Base-by-base conservation (phyloP, 2,113 vertebrate genomes). In the Phalacrocorax brasilianus region DNA sequence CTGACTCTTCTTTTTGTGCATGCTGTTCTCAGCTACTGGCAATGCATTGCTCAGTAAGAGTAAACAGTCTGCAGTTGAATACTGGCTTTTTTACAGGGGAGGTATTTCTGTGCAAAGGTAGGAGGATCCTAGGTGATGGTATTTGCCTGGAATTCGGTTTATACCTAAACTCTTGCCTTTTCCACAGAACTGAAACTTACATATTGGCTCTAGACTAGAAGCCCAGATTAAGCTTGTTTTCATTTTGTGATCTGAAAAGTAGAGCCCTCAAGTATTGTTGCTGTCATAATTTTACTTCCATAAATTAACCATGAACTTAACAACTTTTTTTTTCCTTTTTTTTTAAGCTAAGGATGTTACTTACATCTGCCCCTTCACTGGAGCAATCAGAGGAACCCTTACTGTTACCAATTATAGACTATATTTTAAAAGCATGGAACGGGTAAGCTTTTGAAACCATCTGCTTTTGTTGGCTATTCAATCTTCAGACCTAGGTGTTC, bases 291-390 rank as follows among this genome's bases (percentile, higher is more conserved):
- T 96, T 68, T 85, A 33, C 61, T 93, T 11, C 8, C 12, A 26
- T 65, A 72, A 71, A 61, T 85, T 72, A 78, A 56, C 30, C 1
- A 2, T 74, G 27, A 81, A 80, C 58, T 67, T 80, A 59, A 92
- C 38, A 78, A 32, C 19, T 35, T 32, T 21, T 75, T 38, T 38
- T 38, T 38, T 38, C 85, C 20, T 77, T 35, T 94, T 95, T 68
- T 24, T 90, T 89, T 14, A 96, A 99, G 99, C 98, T 73, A 99
- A 99, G 98, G 99, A 99, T 89, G 98, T 99, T 89, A 99, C 99
- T 85, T 99, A 99, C 75, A 99, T 99, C 96, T 99, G 99, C 93
- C 99, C 99, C 13, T 99, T 99, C 96, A 98, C 98, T 88, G 99
- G 99, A 96, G 98, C 99, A 62, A 97, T 99, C 65, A 98, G 98